Evolutionary conservation across 2,797 vertebrate species (phyloP).

Genomic region (Cossypha niveicapilla): DNA sequence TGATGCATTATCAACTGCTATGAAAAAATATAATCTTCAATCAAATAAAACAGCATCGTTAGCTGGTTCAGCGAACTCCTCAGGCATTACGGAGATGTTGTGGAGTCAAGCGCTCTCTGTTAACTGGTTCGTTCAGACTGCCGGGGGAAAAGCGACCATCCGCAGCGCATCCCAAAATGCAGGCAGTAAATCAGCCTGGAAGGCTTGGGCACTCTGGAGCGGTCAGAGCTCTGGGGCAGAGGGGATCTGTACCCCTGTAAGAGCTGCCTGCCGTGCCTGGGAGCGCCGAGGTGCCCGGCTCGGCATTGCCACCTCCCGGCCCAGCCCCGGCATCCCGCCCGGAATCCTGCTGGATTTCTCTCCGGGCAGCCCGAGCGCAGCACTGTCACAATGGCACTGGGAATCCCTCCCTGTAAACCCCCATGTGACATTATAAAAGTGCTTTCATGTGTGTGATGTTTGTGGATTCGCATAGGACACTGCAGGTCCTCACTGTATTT

Average conservation of each 20-base stretch:
- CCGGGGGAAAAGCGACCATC: too few relatives aligned
- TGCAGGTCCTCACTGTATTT: neutral
- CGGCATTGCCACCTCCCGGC: slow-evolving; percentile 65
- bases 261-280: too few relatives aligned
- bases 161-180: neutral
- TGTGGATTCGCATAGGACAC: fast-evolving
- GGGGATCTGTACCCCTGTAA: fast-evolving
- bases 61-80: neutral
- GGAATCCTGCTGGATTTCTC: fast-evolving
- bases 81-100: neutral
- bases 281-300: neutral
- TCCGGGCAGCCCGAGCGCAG: fast-evolving
- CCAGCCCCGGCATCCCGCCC: neutral
- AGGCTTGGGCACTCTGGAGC: neutral
- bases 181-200: neutral
- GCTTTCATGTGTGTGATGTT: fast-evolving
- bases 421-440: fast-evolving
- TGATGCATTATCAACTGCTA: neutral
- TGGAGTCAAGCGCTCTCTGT: neutral
- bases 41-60: neutral
- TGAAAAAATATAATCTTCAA: neutral
- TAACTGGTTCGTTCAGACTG: neutral
- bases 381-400: fast-evolving
- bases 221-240: fast-evolving
- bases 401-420: neutral